phyloP scores from a whole-genome alignment of 2,797 vertebrate genomes.

The Sebastes steindachneri region DNA sequence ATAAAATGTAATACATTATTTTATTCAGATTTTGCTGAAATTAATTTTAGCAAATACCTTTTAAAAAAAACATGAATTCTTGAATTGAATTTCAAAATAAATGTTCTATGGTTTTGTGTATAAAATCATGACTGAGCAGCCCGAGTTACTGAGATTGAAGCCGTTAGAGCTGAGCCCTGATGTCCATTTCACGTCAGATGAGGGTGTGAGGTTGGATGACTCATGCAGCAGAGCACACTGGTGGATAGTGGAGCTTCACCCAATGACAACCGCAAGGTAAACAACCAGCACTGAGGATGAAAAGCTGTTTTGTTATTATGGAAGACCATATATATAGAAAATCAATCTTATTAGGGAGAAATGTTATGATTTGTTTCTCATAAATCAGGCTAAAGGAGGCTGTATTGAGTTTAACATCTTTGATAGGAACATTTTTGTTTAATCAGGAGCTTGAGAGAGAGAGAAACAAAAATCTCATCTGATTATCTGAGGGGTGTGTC shows the following conservation, averaged over 20 bases:
- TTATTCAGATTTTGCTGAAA: neutral
- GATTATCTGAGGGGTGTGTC: neutral
- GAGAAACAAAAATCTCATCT: neutral
- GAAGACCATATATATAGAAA: neutral
- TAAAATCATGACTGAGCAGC: neutral
- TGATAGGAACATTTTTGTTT: neutral
- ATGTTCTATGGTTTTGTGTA: neutral
- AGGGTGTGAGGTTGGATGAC: conserved; percentile 50
- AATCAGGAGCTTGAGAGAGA: neutral
- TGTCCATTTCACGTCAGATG: conserved; percentile 22
- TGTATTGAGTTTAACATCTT: neutral
- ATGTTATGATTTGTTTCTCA: neutral
- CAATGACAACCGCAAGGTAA: neutral
- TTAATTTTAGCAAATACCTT: neutral
- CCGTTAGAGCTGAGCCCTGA: neutral
- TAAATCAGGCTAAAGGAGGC: neutral
- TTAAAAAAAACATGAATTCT: neutral
- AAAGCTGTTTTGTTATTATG: neutral
- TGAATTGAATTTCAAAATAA: neutral
- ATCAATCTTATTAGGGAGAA: neutral
- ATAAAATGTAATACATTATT: neutral
- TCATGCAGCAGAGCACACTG: conserved; percentile 55
- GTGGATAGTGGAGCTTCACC: neutral
- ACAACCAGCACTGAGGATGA: neutral
- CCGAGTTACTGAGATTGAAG: neutral